Evolutionary conservation across 2,888 invertebrate genomes (phyloP).

Genomic region (Palloptera scutellata): DNA sequence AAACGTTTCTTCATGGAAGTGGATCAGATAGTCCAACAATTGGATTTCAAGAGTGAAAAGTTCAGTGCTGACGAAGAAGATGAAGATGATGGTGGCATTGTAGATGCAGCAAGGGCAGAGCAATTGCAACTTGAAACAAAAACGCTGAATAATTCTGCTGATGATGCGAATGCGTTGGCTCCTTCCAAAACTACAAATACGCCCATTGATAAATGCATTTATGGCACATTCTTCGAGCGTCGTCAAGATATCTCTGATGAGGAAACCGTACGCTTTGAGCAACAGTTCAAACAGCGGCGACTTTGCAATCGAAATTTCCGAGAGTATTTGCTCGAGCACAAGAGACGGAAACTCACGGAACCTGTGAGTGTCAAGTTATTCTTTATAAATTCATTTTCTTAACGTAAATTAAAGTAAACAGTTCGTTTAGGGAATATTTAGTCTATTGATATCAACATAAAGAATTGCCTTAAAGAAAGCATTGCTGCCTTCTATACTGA

Average conservation of each 20-base stretch:
- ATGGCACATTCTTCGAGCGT: slow-evolving; percentile 54
- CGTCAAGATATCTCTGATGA: slow-evolving; percentile 48
- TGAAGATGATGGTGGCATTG: slow-evolving; percentile 22
- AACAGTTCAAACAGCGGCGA: slow-evolving; percentile 46
- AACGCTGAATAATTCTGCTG: not conserved
- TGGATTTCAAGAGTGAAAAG: slow-evolving; percentile 67
- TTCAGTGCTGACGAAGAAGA: slow-evolving; percentile 72
- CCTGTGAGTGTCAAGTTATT: slow-evolving; percentile 66
- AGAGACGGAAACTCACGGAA: slow-evolving; percentile 73
- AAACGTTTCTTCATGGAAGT: slow-evolving; percentile 71
- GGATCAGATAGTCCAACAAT: slow-evolving; percentile 73
- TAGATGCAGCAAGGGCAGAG: slow-evolving; percentile 30
- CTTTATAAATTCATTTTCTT: not conserved
- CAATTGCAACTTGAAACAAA: slow-evolving; percentile 3
- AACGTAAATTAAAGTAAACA: too few relatives aligned
- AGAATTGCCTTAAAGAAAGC: too few relatives aligned
- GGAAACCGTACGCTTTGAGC: slow-evolving; percentile 49
- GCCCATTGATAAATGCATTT: slow-evolving; percentile 56
- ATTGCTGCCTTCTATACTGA: too few relatives aligned
- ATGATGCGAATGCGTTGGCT: not conserved
- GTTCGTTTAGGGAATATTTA: too few relatives aligned
- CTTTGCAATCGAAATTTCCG: slow-evolving; percentile 62
- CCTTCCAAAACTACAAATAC: slow-evolving; percentile 37
- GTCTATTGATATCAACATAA: too few relatives aligned
- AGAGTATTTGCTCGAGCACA: slow-evolving; percentile 75